Percentiles rank a stretch among this genome's conserved stretches.
Conservation (phyloP, 2,888 invertebrate genomes). For the Blera fallax region DNA sequence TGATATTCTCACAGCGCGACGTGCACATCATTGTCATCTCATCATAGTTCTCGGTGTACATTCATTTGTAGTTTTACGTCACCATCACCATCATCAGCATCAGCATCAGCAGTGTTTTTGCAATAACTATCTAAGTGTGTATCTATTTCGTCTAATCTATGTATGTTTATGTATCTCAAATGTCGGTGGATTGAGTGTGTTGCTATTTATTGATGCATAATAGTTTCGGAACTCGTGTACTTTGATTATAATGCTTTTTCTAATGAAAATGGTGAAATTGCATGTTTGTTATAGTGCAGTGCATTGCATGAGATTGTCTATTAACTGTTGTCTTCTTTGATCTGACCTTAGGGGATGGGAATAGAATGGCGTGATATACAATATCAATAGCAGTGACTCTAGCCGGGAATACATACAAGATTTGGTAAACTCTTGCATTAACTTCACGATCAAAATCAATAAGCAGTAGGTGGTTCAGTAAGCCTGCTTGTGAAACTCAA, state of each 20-base stretch:
- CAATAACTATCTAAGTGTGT: conserved; percentile 15
- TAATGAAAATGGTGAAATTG: not conserved
- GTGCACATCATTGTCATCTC: conserved; percentile 49
- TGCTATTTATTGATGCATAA: conserved; percentile 16
- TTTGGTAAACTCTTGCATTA: not conserved
- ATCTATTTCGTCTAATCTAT: not conserved
- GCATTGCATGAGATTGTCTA: not conserved
- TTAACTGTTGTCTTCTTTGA: not conserved
- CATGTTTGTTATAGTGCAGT: not conserved
- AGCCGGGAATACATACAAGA: not conserved
- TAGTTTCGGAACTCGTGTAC: conserved; percentile 3
- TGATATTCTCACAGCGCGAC: not conserved
- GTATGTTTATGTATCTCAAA: conserved; percentile 4
- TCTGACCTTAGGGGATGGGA: not conserved
- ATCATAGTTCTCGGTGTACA: conserved; percentile 16
- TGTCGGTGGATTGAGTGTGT: conserved; percentile 1
- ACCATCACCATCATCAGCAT: not conserved
- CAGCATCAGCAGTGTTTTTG: conserved; percentile 4
- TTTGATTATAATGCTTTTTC: not conserved
- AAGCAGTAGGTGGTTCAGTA: too few species aligned
- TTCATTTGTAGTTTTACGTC: conserved; percentile 34
- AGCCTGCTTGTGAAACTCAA: too few species aligned
- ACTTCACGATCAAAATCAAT: too few species aligned
- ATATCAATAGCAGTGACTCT: not conserved
- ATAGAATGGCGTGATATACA: not conserved